These are phyloP conservation scores for Thumatha senex DNA, from an alignment of 2,888 invertebrate genomes.

Conservation along the genomic window DNA sequence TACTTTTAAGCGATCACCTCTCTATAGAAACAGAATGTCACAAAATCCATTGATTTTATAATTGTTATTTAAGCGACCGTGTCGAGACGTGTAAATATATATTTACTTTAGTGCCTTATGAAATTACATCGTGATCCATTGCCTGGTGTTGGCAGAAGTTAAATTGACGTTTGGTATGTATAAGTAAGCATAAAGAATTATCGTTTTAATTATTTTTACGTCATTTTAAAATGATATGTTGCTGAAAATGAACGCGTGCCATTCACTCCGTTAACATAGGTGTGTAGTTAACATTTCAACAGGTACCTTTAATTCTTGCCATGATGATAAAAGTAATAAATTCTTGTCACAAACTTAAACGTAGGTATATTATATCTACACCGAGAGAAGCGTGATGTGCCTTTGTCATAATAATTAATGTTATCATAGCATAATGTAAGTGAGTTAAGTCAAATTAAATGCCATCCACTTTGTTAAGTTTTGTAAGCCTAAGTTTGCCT, in stretches of 20 bases:
- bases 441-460: slow-evolving; percentile 83
- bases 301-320: slow-evolving; percentile 84
- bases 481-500: slow-evolving; percentile 77
- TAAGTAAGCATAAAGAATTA: slow-evolving; percentile 36
- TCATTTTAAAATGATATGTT: slow-evolving; percentile 57
- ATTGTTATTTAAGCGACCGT: slow-evolving; percentile 49
- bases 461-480: slow-evolving; percentile 84
- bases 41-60: slow-evolving; percentile 53
- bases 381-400: slow-evolving; percentile 71
- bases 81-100: slow-evolving; percentile 70
- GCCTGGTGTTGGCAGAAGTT: slow-evolving; percentile 65
- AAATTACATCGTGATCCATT: slow-evolving; percentile 58
- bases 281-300: slow-evolving; percentile 77
- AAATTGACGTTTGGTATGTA: slow-evolving; percentile 43
- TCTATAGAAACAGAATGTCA: slow-evolving; percentile 65
- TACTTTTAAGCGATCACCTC: slow-evolving; percentile 78
- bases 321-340: slow-evolving; percentile 80
- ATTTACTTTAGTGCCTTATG: slow-evolving; percentile 68
- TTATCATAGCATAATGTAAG: slow-evolving; percentile 72
- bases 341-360: slow-evolving; percentile 76
- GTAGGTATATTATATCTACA: slow-evolving; percentile 64
- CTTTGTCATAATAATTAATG: slow-evolving; percentile 76
- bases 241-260: slow-evolving; percentile 74
- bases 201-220: slow-evolving; percentile 46
- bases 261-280: slow-evolving; percentile 79